Base-by-base conservation (phyloP, 30 jellyfish, hydroid and myxozoan species). In the Morbakka virulenta region DNA sequence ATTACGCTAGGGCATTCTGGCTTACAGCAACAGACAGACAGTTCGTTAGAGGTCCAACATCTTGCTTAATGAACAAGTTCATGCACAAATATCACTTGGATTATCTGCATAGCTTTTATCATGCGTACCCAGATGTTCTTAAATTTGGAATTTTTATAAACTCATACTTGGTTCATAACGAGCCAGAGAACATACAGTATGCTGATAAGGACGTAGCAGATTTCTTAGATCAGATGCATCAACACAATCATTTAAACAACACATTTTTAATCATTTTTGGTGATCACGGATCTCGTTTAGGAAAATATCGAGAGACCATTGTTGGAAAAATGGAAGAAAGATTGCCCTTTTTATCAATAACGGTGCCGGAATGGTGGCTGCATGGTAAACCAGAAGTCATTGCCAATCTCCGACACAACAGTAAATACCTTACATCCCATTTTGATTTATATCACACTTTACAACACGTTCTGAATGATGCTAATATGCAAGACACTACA, bases 251-350 rank as follows among this genome's bases (percentile, higher is more conserved):
- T 41, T 66, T 73, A 6, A 50, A 83, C 41, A 50, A 86, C 72
- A 86, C 96, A 0, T 51, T 86, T n/a, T 79, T 86, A 32, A n/a
- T 86, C 22, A 62, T 86, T 21, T 66, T 86, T 23, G 96, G 94
- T 14, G 96, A 86, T 41, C 96, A 86, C 31, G 96, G 96, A 25
- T 32, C 85, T 4, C 76, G 96, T 13, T 35, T 30, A 14, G 85
- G 78, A 0, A 63, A 48, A 1, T 26, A 69, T 0, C 88, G 96
- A 13, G 57, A 50, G 27, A 34, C 93, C 13, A 72, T 61, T 28
- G 83, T 64, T 28, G 96, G 96, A 2, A 67, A 73, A 47, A 52
- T 86, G 14, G 96, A 86, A 57, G 96, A 86, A 67, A 63, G 96
- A 67, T 68, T 76, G 32, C 96, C 96, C 2, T 77, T 76, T 61